phyloP scores from a whole-genome alignment of 1,140 invertebrate species.

The Laupala kohalensis region DNA sequence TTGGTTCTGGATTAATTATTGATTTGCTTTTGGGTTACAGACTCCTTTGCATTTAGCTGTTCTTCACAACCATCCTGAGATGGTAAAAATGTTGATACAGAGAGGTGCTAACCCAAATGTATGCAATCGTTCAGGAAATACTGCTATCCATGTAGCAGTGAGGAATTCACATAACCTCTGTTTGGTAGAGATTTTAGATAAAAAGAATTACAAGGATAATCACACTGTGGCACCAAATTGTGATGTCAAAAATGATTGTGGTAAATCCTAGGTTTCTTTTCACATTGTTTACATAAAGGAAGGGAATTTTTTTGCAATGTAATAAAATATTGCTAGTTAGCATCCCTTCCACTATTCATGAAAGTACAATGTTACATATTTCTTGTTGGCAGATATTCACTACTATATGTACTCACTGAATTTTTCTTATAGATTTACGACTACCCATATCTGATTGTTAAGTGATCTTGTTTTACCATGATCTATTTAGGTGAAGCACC shows the following conservation, averaged over 20 bases:
- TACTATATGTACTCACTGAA: too few species aligned
- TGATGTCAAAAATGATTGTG: background rate
- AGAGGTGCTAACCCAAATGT: conserved; percentile 34
- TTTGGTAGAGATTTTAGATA: background rate
- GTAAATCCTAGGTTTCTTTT: background rate
- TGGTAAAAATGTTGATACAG: conserved; percentile 27
- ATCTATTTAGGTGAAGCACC: conserved; percentile 29
- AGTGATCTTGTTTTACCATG: background rate
- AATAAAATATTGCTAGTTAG: background rate
- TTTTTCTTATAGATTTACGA: too few species aligned
- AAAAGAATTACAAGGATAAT: background rate
- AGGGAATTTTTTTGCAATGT: background rate
- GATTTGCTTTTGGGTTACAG: conserved; percentile 18
- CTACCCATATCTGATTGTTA: background rate
- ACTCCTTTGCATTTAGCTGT: conserved; percentile 37
- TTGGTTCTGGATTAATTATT: background rate
- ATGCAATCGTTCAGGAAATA: conserved; percentile 32
- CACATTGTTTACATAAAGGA: background rate
- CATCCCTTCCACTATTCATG: background rate
- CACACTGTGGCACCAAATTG: background rate
- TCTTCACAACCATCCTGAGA: conserved; percentile 28
- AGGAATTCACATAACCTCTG: conserved; percentile 13
- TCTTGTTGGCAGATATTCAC: too few species aligned
- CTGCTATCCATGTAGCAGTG: conserved; percentile 36
- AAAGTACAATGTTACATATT: too few species aligned